phyloP scores from a whole-genome alignment of 1,140 invertebrate genomes.

The Trachymyrmex cornetzi region DNA sequence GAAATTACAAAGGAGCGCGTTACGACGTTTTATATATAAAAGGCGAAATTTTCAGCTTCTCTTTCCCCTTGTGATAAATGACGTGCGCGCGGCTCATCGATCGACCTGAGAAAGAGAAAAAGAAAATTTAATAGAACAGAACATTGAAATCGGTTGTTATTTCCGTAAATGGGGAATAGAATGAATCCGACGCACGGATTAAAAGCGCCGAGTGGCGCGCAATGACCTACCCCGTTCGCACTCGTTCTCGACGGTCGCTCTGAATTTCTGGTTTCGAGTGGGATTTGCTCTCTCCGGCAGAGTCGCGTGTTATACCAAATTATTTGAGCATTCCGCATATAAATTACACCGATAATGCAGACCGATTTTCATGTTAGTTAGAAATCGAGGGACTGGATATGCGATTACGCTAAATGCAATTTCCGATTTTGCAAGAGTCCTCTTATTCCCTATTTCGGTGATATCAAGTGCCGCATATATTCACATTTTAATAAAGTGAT shows the following conservation, averaged over 20 bases:
- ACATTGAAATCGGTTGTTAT: constrained; percentile 50
- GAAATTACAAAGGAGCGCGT: constrained; percentile 26
- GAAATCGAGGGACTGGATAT: constrained; percentile 41
- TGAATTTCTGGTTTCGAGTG: constrained; percentile 51
- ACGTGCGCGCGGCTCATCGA: constrained; percentile 11
- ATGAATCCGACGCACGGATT: constrained; percentile 48
- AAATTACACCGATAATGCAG: constrained; percentile 61
- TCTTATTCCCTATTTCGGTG: constrained; percentile 21
- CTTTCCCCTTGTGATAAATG: constrained; percentile 21
- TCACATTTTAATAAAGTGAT: constrained; percentile 33
- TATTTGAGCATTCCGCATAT: constrained; percentile 62
- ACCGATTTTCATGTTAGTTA: constrained; percentile 47
- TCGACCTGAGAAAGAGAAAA: not conserved
- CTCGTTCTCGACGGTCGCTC: constrained; percentile 44
- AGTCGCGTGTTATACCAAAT: constrained; percentile 56
- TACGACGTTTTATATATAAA: constrained; percentile 12
- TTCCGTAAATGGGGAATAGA: constrained; percentile 54
- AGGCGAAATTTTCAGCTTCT: constrained; percentile 45
- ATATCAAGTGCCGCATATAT: constrained; percentile 3
- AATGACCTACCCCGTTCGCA: constrained; percentile 27
- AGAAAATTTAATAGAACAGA: not conserved
- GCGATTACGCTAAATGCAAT: constrained; percentile 48
- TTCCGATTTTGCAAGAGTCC: constrained; percentile 23
- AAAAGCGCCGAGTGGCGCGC: constrained; percentile 42
- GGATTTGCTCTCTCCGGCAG: constrained; percentile 51